These are phyloP conservation scores for Caligus rogercresseyi DNA, from an alignment of 1,140 invertebrate genomes.

Conservation along the genomic window DNA sequence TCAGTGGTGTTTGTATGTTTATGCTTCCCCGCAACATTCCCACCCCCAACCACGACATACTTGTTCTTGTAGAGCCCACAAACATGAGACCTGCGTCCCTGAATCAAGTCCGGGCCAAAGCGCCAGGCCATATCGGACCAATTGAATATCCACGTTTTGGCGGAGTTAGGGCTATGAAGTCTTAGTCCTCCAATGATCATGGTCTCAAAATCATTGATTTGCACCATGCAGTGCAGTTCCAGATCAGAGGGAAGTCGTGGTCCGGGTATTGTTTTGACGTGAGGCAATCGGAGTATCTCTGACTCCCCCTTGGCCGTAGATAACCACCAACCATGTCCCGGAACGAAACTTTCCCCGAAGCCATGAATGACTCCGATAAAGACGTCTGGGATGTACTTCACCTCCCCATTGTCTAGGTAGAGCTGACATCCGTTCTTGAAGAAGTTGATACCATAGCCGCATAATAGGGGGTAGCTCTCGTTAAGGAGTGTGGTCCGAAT, in stretches of 20 bases:
- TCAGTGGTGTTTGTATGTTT: background rate
- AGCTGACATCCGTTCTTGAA: background rate
- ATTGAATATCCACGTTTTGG: background rate
- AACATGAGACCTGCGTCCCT: background rate
- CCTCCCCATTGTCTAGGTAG: background rate
- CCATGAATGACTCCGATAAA: background rate
- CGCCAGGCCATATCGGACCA: background rate
- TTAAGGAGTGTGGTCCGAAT: background rate
- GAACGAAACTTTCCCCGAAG: background rate
- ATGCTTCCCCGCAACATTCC: background rate
- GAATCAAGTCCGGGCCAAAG: background rate
- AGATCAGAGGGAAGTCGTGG: background rate
- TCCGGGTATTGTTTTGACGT: background rate
- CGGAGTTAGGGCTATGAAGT: background rate
- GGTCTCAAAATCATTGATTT: background rate
- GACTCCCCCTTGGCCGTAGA: background rate
- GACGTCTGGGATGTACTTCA: background rate
- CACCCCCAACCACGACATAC: background rate
- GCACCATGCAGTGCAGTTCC: background rate
- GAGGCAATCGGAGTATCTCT: background rate
- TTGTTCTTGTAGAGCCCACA: background rate
- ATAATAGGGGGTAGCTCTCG: background rate
- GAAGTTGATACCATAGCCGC: background rate
- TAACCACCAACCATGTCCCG: background rate
- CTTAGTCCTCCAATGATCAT: background rate